Percentiles rank a stretch among this genome's conserved stretches.
Conservation (phyloP, 2,113 vertebrate genomes). For the Nanger granti region DNA sequence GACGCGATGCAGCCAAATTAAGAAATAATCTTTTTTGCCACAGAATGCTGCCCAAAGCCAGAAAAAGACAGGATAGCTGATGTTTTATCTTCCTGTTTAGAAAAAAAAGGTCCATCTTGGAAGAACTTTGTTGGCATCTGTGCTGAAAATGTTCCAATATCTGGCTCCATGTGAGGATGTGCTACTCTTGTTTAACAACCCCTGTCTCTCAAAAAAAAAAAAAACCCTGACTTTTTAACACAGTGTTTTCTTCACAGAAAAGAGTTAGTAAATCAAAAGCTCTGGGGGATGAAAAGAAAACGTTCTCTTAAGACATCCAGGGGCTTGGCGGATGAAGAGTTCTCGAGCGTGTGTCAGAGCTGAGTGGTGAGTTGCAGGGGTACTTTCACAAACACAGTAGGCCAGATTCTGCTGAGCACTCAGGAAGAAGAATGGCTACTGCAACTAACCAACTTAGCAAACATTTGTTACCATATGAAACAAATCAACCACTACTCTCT, state of each 20-base stretch:
- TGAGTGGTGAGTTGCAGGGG: background rate
- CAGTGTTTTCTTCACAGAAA: background rate
- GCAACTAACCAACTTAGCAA: background rate
- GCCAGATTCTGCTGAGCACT: background rate
- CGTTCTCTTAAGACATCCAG: background rate
- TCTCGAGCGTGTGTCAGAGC: background rate
- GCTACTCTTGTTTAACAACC: background rate
- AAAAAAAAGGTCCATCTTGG: background rate
- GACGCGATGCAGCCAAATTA: background rate
- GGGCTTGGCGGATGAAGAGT: background rate
- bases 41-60: background rate
- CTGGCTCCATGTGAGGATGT: background rate
- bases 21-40: background rate
- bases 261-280: background rate
- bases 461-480: background rate
- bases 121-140: background rate
- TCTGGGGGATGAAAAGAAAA: background rate
- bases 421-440: background rate
- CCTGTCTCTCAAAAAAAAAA: background rate
- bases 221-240: background rate
- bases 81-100: background rate
- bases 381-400: background rate
- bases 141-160: background rate
- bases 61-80: background rate
- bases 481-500: background rate